Conservation (phyloP, 92 coral and sea anemone species). For the Palythoa grandis region DNA sequence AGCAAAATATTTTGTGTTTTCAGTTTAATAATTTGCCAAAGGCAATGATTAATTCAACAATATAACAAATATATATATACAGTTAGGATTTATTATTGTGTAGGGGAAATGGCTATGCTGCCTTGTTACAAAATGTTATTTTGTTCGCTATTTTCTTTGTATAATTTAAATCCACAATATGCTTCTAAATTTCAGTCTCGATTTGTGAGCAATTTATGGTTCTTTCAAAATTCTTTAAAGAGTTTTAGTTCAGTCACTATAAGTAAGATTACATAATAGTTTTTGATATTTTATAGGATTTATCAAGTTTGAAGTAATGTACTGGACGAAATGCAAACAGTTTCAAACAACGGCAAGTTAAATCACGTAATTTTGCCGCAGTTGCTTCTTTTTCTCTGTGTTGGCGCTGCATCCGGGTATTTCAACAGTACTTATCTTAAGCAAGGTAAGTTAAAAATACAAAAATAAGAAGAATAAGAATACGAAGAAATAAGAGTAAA, state of each 20-base stretch:
- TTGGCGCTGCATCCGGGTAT: constrained; percentile 12
- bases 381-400: not conserved
- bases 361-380: not conserved
- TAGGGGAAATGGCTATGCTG: no score
- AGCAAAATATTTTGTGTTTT: no score
- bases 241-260: not conserved
- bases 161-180: no score
- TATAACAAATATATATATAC: no score
- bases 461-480: not conserved
- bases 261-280: not conserved
- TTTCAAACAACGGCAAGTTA: constrained; percentile 24
- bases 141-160: no score
- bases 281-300: not conserved
- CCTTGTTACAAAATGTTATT: no score
- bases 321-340: constrained; percentile 26
- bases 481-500: not conserved
- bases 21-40: no score
- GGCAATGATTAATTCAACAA: no score
- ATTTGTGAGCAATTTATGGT: no score
- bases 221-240: not conserved
- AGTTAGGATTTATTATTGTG: no score
- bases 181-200: no score
- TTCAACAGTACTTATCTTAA: constrained; percentile 23
- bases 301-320: constrained; percentile 40
- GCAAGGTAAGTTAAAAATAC: constrained; percentile 10